These are phyloP conservation scores for Ardeotis arabs DNA, from an alignment of 2,113 vertebrate species.

Conservation along the genomic window DNA sequence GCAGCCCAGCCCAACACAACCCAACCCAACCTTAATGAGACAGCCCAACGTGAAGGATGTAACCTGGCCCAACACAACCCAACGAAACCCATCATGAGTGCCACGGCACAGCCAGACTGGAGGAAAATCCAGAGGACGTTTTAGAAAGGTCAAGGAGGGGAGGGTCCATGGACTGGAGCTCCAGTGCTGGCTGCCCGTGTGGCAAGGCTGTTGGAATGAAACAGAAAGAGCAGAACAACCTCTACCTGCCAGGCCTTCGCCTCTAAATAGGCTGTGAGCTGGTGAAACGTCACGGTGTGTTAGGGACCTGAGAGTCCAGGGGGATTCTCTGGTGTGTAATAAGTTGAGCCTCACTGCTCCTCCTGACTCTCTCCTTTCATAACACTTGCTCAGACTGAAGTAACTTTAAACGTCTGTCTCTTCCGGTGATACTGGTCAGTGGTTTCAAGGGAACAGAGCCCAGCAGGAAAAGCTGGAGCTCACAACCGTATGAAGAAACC, in stretches of 20 bases:
- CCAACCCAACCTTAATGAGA: neutral
- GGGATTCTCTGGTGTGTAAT: neutral
- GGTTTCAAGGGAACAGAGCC: neutral
- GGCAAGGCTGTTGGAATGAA: neutral
- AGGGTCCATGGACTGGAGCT: neutral
- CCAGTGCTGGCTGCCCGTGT: neutral
- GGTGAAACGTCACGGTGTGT: neutral
- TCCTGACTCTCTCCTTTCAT: neutral
- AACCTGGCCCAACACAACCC: neutral
- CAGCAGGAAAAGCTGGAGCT: neutral
- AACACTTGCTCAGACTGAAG: neutral
- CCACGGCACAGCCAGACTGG: neutral
- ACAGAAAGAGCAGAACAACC: neutral
- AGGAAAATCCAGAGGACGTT: neutral
- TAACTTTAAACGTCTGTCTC: neutral
- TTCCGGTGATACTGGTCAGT: neutral
- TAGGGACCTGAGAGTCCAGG: neutral
- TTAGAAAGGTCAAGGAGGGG: neutral
- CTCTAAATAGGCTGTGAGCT: neutral
- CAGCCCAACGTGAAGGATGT: neutral
- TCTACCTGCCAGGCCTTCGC: neutral
- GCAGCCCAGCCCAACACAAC: no score
- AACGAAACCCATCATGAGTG: neutral
- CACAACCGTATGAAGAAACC: accelerated
- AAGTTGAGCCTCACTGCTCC: neutral